These are phyloP conservation scores for Thelaira solivaga DNA, from an alignment of 2,888 invertebrate species.

Conservation along the genomic window DNA sequence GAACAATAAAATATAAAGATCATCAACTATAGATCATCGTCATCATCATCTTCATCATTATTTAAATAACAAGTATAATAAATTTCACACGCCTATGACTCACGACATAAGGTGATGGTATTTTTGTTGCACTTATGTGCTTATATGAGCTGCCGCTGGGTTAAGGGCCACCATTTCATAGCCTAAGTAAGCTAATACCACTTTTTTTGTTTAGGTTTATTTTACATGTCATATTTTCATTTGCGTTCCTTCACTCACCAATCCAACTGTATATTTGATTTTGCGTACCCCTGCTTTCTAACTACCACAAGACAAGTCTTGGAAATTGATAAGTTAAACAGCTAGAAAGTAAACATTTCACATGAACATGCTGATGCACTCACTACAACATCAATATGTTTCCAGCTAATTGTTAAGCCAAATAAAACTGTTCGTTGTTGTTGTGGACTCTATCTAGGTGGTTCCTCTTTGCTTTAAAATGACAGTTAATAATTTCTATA, in stretches of 20 bases:
- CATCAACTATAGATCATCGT: conserved; percentile 49
- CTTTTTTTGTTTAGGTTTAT: neutral
- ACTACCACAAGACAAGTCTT: too few relatives aligned
- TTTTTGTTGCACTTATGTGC: too few relatives aligned
- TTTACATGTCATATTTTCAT: too few relatives aligned
- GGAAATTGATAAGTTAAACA: conserved; percentile 39
- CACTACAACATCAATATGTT: conserved; percentile 15
- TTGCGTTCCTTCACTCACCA: too few relatives aligned
- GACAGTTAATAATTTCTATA: conserved; percentile 27
- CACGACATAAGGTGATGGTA: conserved; percentile 15
- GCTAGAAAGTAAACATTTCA: conserved; percentile 32
- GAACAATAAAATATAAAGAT: conserved; percentile 43
- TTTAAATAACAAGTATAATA: conserved; percentile 11
- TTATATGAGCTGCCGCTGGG: too few relatives aligned
- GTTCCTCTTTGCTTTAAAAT: neutral
- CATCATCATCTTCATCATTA: conserved; percentile 12
- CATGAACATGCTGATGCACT: neutral
- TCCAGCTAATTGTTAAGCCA: conserved; percentile 46
- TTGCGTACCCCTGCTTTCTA: too few relatives aligned
- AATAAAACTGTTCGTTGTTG: conserved; percentile 42
- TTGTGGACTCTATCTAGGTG: neutral
- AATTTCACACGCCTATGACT: conserved; percentile 60
- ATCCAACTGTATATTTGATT: too few relatives aligned
- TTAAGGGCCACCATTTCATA: too few relatives aligned
- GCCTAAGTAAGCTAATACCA: too few relatives aligned